Evolutionary conservation across 2,888 invertebrate genomes (phyloP), one percentile per base, ranked within the genome.

Genomic region (Lasioglossum villosulum): DNA sequence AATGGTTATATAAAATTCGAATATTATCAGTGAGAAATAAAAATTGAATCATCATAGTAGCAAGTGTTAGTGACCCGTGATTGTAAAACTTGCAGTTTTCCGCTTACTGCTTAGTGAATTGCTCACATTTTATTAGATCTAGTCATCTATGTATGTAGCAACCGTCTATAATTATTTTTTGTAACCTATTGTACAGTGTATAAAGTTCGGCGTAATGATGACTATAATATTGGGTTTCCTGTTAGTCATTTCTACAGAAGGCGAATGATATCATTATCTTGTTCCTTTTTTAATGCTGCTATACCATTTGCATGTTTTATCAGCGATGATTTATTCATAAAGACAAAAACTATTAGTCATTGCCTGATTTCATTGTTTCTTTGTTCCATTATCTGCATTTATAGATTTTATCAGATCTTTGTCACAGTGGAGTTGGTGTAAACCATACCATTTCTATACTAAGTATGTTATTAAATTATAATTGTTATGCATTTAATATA

Each of bases 321-420:
- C 39, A 75, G 14, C 6, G 3, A 37, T n/a, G 19, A 59, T 30
- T 1, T 48, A 45, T 74, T 59, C 10, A n/a, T 71, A 19, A 23
- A 37, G 14, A 34, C 30, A 63, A 37, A 77, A 82, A 79, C 52
- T 59, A 72, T 87, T 83, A 83, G 70, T 87, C 81, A 86, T 2
- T 19, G 0, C 19, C 8, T 76, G 66, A 76, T 73, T 74, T 70
- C 30, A 73, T 56, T n/a, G 10, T 27, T 78, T 70, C 82, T 56
- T 74, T 45, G 14, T 56, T 30, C 68, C 4, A n/a, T 73, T 81
- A 80, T 59, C 79, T 63, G 39, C 39, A 37, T 48, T 16, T 52
- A 2, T 63, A 75, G 48, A 71, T n/a, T 16, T 45, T 80, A 80
- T 77, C 78, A 63, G 19, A 79, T 74, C 66, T 77, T 83, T 42